phyloP scores from a whole-genome alignment of 2,113 vertebrate species.

The Amblyornis subalaris region DNA sequence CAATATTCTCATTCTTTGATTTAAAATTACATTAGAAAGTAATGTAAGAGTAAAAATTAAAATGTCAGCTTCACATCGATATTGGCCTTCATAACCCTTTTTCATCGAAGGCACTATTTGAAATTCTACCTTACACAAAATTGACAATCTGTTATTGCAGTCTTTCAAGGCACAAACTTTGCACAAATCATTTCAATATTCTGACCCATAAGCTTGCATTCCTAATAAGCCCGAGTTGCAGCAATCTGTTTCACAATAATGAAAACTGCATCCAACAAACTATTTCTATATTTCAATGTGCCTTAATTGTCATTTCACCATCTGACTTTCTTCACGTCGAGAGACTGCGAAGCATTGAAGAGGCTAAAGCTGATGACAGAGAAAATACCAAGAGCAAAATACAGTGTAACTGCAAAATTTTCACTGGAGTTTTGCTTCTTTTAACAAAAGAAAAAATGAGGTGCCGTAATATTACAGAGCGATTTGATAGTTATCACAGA shows the following conservation, averaged over 20 bases:
- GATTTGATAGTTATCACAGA: not conserved
- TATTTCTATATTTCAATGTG: not conserved
- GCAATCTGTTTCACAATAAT: not conserved
- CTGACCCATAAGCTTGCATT: not conserved
- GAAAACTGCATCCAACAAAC: not conserved
- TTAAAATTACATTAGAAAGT: not conserved
- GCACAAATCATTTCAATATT: not conserved
- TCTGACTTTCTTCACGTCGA: not conserved
- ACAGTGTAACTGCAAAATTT: not conserved
- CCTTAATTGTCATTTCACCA: not conserved
- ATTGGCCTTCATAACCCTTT: not conserved
- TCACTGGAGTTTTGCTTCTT: not conserved
- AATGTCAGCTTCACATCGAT: not conserved
- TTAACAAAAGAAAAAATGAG: not conserved
- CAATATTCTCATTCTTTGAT: not conserved
- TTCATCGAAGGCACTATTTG: not conserved
- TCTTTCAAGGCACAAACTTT: not conserved
- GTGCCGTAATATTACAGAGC: accelerated
- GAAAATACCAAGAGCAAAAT: not conserved
- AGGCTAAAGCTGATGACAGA: not conserved
- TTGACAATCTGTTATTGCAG: not conserved
- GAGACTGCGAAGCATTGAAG: not conserved
- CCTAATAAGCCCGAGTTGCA: not conserved
- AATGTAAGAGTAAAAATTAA: not conserved
- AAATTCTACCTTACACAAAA: not conserved